phyloP scores from a whole-genome alignment of 2,888 invertebrate genomes.

The Lasioglossum villosulum region DNA sequence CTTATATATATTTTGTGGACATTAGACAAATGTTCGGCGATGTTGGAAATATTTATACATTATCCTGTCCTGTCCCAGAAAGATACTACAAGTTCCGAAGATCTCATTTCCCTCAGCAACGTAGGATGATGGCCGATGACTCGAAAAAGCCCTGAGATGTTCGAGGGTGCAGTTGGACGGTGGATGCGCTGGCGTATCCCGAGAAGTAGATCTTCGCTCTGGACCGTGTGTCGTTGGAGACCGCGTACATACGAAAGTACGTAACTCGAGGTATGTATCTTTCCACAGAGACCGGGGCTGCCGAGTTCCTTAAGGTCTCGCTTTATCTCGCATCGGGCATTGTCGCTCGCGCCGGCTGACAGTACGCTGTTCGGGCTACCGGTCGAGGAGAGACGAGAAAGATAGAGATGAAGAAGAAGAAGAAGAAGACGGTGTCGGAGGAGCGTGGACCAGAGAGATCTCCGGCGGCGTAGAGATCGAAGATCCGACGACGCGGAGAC shows the following conservation, averaged over 20 bases:
- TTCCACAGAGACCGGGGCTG: slow-evolving; percentile 47
- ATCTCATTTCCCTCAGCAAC: background rate
- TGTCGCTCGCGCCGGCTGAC: slow-evolving; percentile 83
- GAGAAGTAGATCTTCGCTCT: slow-evolving; percentile 74
- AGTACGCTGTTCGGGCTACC: slow-evolving; percentile 73
- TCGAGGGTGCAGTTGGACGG: slow-evolving; percentile 16
- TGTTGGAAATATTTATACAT: background rate
- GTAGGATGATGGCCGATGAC: background rate
- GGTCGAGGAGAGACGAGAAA: slow-evolving; percentile 19
- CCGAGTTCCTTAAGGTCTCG: slow-evolving; percentile 68
- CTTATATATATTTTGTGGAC: too few relatives aligned
- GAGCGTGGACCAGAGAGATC: slow-evolving; percentile 33
- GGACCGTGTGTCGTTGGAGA: slow-evolving; percentile 48
- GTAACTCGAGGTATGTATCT: slow-evolving; percentile 62
- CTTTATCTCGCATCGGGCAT: slow-evolving; percentile 83
- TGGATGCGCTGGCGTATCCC: slow-evolving; percentile 42
- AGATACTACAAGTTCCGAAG: background rate
- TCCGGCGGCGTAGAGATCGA: slow-evolving; percentile 57
- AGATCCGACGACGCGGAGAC: slow-evolving; percentile 50
- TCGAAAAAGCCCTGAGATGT: background rate
- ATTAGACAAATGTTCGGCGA: too few relatives aligned
- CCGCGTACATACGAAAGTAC: slow-evolving; percentile 52
- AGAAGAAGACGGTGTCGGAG: slow-evolving; percentile 34
- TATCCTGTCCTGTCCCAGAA: background rate
- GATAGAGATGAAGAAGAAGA: background rate